These are phyloP conservation scores for Scaptomyza cyrtandrae DNA, from an alignment of 2,888 invertebrate species.

Conservation along the genomic window DNA sequence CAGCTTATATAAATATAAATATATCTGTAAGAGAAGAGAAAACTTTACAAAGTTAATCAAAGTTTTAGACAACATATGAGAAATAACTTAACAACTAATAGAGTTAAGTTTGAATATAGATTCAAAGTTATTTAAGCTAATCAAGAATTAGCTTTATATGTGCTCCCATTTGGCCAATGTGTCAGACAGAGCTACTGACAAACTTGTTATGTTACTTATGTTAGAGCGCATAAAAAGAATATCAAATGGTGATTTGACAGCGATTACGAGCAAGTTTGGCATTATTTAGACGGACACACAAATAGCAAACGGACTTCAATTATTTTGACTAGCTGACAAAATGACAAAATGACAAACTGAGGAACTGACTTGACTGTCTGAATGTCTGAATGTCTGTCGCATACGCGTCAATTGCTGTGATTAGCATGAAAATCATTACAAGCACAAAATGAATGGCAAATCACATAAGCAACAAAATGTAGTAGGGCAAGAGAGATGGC, in stretches of 20 bases:
- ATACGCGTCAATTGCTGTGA: constrained; percentile 78
- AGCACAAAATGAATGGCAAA: constrained; percentile 73
- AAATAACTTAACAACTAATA: not conserved
- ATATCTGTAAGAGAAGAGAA: constrained; percentile 3
- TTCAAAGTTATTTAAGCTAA: constrained; percentile 46
- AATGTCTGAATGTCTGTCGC: constrained; percentile 36
- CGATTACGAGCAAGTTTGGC: constrained; percentile 42
- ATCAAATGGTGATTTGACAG: constrained; percentile 58
- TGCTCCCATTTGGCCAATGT: constrained; percentile 11
- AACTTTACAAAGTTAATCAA: too few relatives aligned
- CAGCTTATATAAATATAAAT: not conserved
- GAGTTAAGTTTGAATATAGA: constrained; percentile 36
- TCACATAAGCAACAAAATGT: constrained; percentile 45
- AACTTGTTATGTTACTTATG: constrained; percentile 36
- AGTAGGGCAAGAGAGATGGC: not conserved
- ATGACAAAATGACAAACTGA: constrained; percentile 4
- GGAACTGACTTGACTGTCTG: constrained; percentile 16
- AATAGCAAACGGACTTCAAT: constrained; percentile 21
- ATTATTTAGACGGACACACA: constrained; percentile 13
- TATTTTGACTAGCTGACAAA: constrained; percentile 43
- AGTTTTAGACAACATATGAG: constrained; percentile 8
- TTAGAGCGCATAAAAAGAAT: constrained; percentile 48
- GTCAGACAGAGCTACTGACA: constrained; percentile 18
- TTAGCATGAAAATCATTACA: constrained; percentile 78
- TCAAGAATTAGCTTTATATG: constrained; percentile 32